A percentile compares a stretch with the other conserved stretches of the same genome.
Conservation (phyloP, 2,888 invertebrate species). For the Formica aserva region DNA sequence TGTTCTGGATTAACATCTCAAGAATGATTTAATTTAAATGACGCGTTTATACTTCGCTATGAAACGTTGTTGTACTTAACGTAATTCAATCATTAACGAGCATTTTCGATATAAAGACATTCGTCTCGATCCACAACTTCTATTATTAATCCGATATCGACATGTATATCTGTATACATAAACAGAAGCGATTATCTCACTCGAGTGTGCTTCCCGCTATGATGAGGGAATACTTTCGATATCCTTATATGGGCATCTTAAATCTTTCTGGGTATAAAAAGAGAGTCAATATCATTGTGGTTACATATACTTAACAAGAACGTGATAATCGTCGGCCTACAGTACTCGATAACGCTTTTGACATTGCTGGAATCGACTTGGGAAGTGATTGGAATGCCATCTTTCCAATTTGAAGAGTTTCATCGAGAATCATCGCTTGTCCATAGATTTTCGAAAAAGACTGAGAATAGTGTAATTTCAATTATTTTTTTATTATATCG, state of each 20-base stretch:
- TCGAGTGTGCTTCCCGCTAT: constrained; percentile 22
- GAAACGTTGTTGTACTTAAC: constrained; percentile 46
- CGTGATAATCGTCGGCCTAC: constrained; percentile 75
- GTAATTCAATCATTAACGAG: constrained; percentile 31
- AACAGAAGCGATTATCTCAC: constrained; percentile 40
- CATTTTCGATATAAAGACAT: neutral
- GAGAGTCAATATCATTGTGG: constrained; percentile 50
- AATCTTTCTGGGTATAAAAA: constrained; percentile 48
- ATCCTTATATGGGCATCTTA: constrained; percentile 52
- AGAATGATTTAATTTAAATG: neutral
- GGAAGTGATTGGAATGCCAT: constrained; percentile 25
- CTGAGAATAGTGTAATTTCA: neutral
- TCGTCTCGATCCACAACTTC: constrained; percentile 61
- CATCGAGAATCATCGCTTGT: neutral
- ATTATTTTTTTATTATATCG: neutral
- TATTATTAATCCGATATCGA: constrained; percentile 49
- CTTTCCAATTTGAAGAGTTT: neutral
- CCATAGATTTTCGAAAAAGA: neutral
- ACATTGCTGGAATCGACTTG: constrained; percentile 32
- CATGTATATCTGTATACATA: constrained; percentile 46
- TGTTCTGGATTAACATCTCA: neutral
- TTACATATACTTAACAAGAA: constrained; percentile 45
- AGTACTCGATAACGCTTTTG: constrained; percentile 59
- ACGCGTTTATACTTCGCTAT: neutral
- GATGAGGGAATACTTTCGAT: constrained; percentile 38